These are phyloP conservation scores for Procapra przewalskii DNA, from an alignment of 2,113 vertebrate genomes.

Conservation along the genomic window DNA sequence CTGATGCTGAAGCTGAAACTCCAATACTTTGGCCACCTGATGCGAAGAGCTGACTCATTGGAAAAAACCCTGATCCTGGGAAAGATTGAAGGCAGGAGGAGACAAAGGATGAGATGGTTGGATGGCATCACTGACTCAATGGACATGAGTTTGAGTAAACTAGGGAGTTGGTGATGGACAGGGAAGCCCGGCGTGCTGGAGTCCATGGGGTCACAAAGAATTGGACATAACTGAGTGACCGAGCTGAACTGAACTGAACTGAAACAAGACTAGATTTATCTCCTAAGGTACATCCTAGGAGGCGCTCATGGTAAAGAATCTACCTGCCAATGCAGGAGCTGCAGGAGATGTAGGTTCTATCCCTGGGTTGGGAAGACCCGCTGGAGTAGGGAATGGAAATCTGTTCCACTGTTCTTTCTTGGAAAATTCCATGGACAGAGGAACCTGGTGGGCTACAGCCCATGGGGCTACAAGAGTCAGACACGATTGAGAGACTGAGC, in stretches of 20 bases:
- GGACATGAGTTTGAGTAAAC: background rate
- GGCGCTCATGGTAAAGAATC: background rate
- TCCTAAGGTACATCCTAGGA: background rate
- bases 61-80: background rate
- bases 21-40: background rate
- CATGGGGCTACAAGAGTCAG: background rate
- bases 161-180: background rate
- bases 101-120: background rate
- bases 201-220: background rate
- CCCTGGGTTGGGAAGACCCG: background rate
- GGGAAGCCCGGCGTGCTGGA: background rate
- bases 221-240: fast-evolving
- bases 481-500: background rate
- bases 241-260: background rate
- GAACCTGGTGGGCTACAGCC: background rate
- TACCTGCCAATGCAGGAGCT: background rate
- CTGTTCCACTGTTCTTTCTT: background rate
- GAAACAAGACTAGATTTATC: no score
- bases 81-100: background rate
- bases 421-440: background rate
- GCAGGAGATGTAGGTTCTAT: background rate
- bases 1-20: background rate
- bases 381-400: background rate
- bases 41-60: background rate
- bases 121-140: background rate